Percentiles rank a stretch among this genome's conserved stretches.
Conservation (phyloP, 2,113 vertebrate genomes). For the Typhlomys cinereus region DNA sequence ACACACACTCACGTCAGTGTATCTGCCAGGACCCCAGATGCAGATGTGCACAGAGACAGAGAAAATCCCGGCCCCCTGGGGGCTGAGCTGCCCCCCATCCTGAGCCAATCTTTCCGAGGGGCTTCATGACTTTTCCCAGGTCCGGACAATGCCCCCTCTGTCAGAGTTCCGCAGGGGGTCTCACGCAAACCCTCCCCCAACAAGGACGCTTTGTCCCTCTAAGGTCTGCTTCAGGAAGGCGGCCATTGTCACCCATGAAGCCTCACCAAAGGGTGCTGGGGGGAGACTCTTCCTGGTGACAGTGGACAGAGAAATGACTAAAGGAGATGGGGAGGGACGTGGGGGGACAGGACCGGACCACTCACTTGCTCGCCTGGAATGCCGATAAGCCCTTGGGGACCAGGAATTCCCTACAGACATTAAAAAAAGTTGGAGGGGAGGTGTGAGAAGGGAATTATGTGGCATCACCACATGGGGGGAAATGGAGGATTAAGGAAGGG, state of each 20-base stretch:
- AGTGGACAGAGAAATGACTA: no score
- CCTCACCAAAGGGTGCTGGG: not conserved
- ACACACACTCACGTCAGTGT: no score
- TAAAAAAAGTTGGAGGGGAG: constrained; percentile 12
- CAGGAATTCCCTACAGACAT: constrained; percentile 89
- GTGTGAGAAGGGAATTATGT: not conserved
- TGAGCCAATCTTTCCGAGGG: not conserved
- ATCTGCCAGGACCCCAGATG: not conserved
- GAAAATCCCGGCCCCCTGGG: not conserved
- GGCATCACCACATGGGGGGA: not conserved
- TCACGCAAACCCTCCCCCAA: not conserved
- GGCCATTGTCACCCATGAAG: not conserved
- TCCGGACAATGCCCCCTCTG: not conserved
- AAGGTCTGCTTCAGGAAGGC: not conserved
- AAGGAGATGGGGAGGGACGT: no score
- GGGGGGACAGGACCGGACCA: no score
- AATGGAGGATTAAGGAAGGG: not conserved
- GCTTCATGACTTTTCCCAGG: not conserved
- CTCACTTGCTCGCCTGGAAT: constrained; percentile 94
- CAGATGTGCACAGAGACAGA: not conserved
- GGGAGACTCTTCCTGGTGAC: not conserved
- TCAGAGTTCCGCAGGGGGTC: not conserved
- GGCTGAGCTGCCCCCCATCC: not conserved
- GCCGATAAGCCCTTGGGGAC: constrained; percentile 93
- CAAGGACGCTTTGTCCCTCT: not conserved